Conservation (phyloP, 1,140 invertebrate species). For the Drosophila lacertosa region DNA sequence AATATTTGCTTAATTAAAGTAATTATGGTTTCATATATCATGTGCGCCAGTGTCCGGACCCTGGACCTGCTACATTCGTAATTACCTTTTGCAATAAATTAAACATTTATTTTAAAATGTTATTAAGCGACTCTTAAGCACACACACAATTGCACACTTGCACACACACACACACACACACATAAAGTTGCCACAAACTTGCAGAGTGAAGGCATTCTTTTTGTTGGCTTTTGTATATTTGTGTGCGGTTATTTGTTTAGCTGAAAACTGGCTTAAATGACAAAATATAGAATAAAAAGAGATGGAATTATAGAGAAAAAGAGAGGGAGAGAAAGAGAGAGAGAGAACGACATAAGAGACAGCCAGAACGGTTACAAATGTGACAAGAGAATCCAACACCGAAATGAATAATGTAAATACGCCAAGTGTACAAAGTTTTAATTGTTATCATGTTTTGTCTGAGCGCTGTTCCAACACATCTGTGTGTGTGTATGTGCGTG, state of each 20-base stretch:
- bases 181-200: background rate
- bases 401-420: slow-evolving; percentile 81
- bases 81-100: slow-evolving; percentile 79
- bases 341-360: slow-evolving; percentile 12
- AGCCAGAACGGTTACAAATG: slow-evolving; percentile 53
- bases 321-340: slow-evolving; percentile 22
- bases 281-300: background rate
- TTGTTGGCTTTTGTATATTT: slow-evolving; percentile 13
- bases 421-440: slow-evolving; percentile 80
- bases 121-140: slow-evolving; percentile 57
- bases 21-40: slow-evolving; percentile 81
- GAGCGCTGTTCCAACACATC: slow-evolving; percentile 37
- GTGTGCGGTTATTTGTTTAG: slow-evolving; percentile 31
- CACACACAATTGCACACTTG: background rate
- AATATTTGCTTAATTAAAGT: slow-evolving; percentile 82
- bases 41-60: slow-evolving; percentile 29
- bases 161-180: background rate
- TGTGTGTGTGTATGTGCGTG: slow-evolving; percentile 2
- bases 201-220: slow-evolving; percentile 20
- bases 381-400: slow-evolving; percentile 75
- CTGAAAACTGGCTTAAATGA: slow-evolving; percentile 11
- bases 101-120: slow-evolving; percentile 78
- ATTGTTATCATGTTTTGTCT: slow-evolving; percentile 81
- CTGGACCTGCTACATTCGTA: slow-evolving; percentile 45
- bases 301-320: background rate